Conservation (phyloP, 2,113 vertebrate species). For the Onychostoma macrolepis region DNA sequence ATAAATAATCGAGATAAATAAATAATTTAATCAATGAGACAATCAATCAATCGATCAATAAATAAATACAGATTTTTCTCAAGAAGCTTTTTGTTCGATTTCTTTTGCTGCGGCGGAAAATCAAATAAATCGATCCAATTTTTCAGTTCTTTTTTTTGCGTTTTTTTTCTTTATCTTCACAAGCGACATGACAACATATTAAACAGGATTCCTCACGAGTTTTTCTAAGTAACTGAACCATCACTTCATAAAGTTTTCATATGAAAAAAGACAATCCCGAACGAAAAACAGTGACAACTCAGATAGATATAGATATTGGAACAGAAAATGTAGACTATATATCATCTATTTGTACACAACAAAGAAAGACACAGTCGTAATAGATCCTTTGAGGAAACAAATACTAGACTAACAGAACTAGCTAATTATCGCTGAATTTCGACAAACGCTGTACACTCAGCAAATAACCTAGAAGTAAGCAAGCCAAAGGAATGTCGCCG, state of each 20-base stretch:
- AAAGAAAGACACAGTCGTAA: constrained; percentile 97
- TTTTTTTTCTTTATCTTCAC: constrained; percentile 82
- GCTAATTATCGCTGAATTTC: constrained; percentile 99
- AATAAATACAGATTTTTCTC: constrained; percentile 79
- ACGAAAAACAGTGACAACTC: constrained; percentile 99
- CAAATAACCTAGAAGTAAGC: constrained; percentile 89
- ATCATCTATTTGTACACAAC: constrained; percentile 99
- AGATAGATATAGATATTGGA: constrained; percentile 99
- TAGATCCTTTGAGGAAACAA: constrained; percentile 99
- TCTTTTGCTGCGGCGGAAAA: constrained; percentile 79
- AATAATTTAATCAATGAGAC: constrained; percentile 81
- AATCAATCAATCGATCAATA: constrained; percentile 73
- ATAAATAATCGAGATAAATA: constrained; percentile 76
- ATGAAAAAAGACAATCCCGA: constrained; percentile 97
- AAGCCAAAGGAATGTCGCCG: constrained; percentile 93
- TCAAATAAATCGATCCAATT: constrained; percentile 62
- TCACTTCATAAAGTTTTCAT: constrained; percentile 93
- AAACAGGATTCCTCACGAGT: constrained; percentile 99
- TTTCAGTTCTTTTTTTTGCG: constrained; percentile 73
- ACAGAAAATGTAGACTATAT: constrained; percentile 98
- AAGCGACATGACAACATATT: constrained; percentile 99
- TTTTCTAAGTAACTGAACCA: constrained; percentile 99
- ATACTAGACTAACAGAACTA: constrained; percentile 99
- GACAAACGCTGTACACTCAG: constrained; percentile 99
- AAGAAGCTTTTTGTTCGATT: constrained; percentile 79